A percentile compares a stretch with the other conserved stretches of the same genome.
Evolutionary conservation across 2,888 invertebrate genomes (phyloP).

Genomic region (Suillia variegata): DNA sequence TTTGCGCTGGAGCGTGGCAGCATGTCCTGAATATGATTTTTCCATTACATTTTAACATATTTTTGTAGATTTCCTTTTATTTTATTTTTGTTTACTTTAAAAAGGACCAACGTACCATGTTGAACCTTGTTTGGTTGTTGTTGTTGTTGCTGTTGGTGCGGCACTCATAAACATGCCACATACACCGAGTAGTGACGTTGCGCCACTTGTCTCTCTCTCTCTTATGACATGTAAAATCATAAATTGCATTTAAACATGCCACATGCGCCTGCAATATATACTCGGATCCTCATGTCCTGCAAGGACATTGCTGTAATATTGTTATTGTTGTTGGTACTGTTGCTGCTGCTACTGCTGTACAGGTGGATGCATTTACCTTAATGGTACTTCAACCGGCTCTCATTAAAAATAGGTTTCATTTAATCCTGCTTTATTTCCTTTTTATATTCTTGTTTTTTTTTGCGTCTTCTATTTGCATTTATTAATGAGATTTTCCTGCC

Average conservation of each 20-base stretch:
- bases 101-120: background rate
- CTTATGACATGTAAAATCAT: too few species aligned
- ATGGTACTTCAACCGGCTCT: background rate
- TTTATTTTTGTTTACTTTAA: background rate
- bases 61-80: background rate
- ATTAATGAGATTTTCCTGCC: background rate
- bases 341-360: too few species aligned
- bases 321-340: background rate
- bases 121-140: background rate
- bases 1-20: background rate
- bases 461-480: too few species aligned
- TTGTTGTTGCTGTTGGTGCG: background rate
- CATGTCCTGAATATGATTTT: background rate
- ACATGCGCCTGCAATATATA: background rate
- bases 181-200: background rate
- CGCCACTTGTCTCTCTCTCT: background rate
- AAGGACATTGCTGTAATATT: background rate
- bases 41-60: background rate
- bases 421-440: too few species aligned
- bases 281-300: background rate
- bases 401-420: slow-evolving; percentile 2
- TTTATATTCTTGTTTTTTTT: background rate
- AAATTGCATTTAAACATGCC: background rate
- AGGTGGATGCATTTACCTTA: background rate
- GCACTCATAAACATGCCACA: background rate